phyloP scores from a whole-genome alignment of 2,113 vertebrate species.

The Eudyptes chrysolophus region DNA sequence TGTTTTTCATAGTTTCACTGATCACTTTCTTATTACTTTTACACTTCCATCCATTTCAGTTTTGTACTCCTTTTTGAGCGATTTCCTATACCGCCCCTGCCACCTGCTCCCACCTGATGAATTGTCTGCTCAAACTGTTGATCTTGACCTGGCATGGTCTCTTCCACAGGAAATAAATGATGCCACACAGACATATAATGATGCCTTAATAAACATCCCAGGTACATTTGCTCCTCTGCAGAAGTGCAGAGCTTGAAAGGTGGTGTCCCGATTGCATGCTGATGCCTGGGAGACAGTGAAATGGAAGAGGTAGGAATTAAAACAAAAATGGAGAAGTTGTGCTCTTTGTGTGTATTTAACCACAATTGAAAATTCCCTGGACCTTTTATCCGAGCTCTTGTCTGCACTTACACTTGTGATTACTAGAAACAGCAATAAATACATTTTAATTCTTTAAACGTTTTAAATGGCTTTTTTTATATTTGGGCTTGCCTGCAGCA shows the following conservation, averaged over 20 bases:
- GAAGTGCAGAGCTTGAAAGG: neutral
- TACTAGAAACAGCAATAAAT: neutral
- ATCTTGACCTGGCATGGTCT: slow-evolving; percentile 69
- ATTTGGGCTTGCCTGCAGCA: neutral
- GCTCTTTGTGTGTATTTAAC: neutral
- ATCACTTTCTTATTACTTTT: slow-evolving; percentile 75
- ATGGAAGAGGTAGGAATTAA: neutral
- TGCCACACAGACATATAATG: slow-evolving; percentile 54
- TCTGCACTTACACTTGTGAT: neutral
- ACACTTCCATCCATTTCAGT: slow-evolving; percentile 70
- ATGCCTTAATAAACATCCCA: slow-evolving; percentile 68
- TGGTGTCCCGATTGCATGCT: neutral
- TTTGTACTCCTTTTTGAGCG: slow-evolving; percentile 39
- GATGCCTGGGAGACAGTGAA: neutral
- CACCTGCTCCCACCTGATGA: slow-evolving; percentile 74
- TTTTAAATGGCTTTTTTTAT: neutral
- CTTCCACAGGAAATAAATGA: slow-evolving; percentile 72
- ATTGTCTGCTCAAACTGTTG: slow-evolving; percentile 62
- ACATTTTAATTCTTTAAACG: neutral
- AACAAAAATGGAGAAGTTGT: neutral
- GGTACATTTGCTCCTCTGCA: slow-evolving; percentile 21
- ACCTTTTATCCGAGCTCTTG: neutral
- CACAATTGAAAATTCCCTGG: neutral
- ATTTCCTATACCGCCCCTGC: slow-evolving; percentile 55
- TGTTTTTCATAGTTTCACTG: slow-evolving; percentile 68